Base-by-base conservation (phyloP, 2,113 vertebrate species). In the Triplophysa dalaica region DNA sequence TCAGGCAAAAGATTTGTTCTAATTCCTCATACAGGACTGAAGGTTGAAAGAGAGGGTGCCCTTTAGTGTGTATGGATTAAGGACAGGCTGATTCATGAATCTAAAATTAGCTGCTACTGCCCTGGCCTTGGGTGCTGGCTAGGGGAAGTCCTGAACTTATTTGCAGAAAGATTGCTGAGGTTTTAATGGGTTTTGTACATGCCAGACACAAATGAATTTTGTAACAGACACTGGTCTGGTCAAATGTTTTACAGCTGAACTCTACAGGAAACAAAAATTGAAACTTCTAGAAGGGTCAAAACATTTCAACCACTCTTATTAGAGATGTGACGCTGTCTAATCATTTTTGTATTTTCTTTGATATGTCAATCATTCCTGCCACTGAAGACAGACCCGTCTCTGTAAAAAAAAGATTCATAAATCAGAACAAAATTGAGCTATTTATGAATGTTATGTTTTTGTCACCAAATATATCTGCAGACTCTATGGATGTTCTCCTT, bases 81-180 rank as follows among this genome's bases (percentile, higher is more conserved):
- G 48, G 26, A 29, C 75, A n/a, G 60, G 58, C 81, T 86, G 80
- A 82, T 50, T 86, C 84, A 85, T 63, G 48, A 26, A 22, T 82
- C 85, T 85, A 86, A 85, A 85, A 67, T 85, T 87, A 88, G 82
- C n/a, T 48, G 33, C 12, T 22, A 24, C 70, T 41, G 62, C 13
- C 26, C 10, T 50, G 58, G 58, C n/a, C 41, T 61, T 81, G 66
- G 64, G 50, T 8, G 48, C 38, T 16, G 24, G 56, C 76, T 77
- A 85, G 84, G 83, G 78, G 54, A 85, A 83, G 75, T 85, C 78
- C 79, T 61, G 72, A 21, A 56, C 72, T 86, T 82, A 82, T 81
- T 86, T 83, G 80, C 66, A 56, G 63, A 79, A 52, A 8, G 69
- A 64, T 33, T 38, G 66, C 61, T 78, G 48, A 68, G 60, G 41